Conservation (phyloP, 1,140 invertebrate species). For the Tribolium castaneum region DNA sequence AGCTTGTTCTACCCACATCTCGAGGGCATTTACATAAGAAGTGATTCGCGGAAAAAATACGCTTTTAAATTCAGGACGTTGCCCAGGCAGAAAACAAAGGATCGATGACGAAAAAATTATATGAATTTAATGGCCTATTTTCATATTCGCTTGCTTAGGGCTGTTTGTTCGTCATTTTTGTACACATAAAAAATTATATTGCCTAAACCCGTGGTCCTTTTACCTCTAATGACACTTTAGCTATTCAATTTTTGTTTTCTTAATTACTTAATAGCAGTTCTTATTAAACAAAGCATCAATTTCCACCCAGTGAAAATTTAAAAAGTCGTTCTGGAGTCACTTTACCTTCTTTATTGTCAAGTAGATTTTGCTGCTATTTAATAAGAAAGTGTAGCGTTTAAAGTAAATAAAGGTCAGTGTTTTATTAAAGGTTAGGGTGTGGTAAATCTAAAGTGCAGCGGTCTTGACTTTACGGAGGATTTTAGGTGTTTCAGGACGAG, state of each 20-base stretch:
- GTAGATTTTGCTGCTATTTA: neutral
- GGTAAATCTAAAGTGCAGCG: neutral
- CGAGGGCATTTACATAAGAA: conserved; percentile 14
- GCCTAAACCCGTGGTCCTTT: no score
- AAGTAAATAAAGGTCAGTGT: neutral
- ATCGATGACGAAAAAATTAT: neutral
- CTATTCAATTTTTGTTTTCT: no score
- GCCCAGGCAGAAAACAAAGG: neutral
- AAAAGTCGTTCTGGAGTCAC: neutral
- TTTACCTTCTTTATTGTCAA: neutral
- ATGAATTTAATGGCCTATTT: no score
- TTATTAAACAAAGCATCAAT: no score
- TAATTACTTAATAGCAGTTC: no score
- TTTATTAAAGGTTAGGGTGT: neutral
- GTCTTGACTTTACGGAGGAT: neutral
- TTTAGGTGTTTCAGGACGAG: neutral
- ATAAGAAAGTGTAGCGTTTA: neutral
- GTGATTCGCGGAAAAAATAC: neutral
- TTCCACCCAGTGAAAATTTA: no score
- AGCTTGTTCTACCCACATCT: conserved; percentile 15
- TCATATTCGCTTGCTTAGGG: no score
- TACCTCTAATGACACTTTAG: no score
- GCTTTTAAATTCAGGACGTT: conserved; percentile 18
- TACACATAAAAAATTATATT: no score
- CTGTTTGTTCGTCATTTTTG: no score